Percentiles rank a stretch among this genome's conserved stretches.
phyloP scores from a whole-genome alignment of 2,888 invertebrate genomes.

The Ophion ellenae region DNA sequence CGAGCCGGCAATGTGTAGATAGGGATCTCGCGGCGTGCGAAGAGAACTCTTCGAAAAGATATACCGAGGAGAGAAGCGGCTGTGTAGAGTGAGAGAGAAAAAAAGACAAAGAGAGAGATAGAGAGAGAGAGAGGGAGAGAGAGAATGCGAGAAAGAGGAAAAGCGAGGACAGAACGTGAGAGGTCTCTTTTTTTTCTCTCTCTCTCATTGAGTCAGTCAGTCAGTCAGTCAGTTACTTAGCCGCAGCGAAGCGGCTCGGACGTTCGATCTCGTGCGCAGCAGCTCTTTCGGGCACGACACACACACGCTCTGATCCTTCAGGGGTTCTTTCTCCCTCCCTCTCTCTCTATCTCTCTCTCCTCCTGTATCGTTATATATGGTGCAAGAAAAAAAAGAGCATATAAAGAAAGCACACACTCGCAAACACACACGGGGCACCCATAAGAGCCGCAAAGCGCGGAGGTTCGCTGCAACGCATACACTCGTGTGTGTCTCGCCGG shows the following conservation, averaged over 20 bases:
- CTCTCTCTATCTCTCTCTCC: neutral
- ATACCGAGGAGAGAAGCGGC: slow-evolving; percentile 36
- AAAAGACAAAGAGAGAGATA: slow-evolving; percentile 10
- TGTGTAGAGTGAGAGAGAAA: slow-evolving; percentile 10
- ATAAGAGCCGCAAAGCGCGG: slow-evolving; percentile 10
- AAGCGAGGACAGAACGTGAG: slow-evolving; percentile 28
- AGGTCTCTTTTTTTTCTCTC: slow-evolving; percentile 46
- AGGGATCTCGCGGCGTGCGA: slow-evolving; percentile 77
- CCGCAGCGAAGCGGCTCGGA: slow-evolving; percentile 77
- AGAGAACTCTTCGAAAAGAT: slow-evolving; percentile 70
- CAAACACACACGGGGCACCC: neutral
- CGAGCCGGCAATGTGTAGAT: slow-evolving; percentile 73
- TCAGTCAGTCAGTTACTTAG: slow-evolving; percentile 81
- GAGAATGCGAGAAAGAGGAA: neutral
- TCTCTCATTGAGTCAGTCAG: slow-evolving; percentile 82
- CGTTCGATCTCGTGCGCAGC: slow-evolving; percentile 58
- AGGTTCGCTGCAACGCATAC: slow-evolving; percentile 44
- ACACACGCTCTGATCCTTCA: slow-evolving; percentile 14
- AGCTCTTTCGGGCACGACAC: slow-evolving; percentile 8
- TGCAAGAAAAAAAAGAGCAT: slow-evolving; percentile 20
- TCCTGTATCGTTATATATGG: slow-evolving; percentile 22
- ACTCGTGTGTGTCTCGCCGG: slow-evolving; percentile 41
- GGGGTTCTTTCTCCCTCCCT: neutral
- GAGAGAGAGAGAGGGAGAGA: neutral
- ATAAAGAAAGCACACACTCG: slow-evolving; percentile 1